Conservation (phyloP, 2,113 vertebrate species). For the Chionomys nivalis region DNA sequence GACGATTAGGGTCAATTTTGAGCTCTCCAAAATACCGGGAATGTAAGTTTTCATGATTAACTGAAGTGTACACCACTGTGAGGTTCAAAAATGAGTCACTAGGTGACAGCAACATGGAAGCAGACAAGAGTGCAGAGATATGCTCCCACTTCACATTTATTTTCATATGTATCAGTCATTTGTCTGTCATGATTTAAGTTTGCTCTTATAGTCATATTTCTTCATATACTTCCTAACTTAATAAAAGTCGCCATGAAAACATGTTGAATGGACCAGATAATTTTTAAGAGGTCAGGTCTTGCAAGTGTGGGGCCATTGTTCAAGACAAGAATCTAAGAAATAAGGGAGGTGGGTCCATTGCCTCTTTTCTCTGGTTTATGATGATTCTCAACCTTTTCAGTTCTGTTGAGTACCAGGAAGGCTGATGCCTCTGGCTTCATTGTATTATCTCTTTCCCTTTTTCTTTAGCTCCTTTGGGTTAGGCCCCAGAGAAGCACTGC, state of each 20-base stretch:
- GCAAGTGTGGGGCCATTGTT: neutral
- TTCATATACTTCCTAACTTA: neutral
- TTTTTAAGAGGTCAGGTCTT: neutral
- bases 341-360: neutral
- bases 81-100: neutral
- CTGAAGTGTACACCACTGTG: neutral
- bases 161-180: neutral
- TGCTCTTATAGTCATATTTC: constrained; percentile 23
- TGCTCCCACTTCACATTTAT: neutral
- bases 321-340: neutral
- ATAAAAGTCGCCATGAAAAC: neutral
- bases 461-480: neutral
- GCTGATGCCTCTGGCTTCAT: neutral
- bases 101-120: neutral
- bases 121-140: neutral
- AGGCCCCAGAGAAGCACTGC: neutral
- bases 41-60: neutral
- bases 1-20: neutral
- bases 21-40: neutral
- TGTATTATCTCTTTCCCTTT: neutral
- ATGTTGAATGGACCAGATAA: neutral
- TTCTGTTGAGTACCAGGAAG: too few relatives aligned
- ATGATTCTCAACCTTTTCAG: neutral
- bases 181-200: neutral
- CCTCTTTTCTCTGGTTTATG: neutral